These are phyloP conservation scores for Calycopis cecrops DNA, from an alignment of 1,140 invertebrate genomes.

Conservation along the genomic window DNA sequence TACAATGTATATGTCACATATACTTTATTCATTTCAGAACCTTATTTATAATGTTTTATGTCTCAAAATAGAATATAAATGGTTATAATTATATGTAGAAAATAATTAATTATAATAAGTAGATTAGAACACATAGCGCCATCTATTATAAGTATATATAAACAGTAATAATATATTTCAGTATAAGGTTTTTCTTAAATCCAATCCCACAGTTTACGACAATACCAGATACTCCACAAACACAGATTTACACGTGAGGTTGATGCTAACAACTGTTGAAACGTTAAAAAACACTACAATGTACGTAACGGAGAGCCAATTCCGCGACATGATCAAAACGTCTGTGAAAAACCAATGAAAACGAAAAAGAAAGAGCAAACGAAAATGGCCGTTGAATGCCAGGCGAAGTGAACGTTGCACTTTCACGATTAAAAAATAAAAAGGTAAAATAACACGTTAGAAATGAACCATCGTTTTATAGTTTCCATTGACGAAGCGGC, in stretches of 20 bases:
- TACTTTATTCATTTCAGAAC: no score
- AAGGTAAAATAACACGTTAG: constrained; percentile 56
- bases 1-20: no score
- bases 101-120: background rate
- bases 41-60: background rate
- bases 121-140: constrained; percentile 36
- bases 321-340: constrained; percentile 62
- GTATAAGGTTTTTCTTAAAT: constrained; percentile 1
- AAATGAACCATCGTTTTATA: constrained; percentile 63
- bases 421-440: constrained; percentile 70
- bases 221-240: background rate
- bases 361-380: constrained; percentile 65
- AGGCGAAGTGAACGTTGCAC: constrained; percentile 70
- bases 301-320: constrained; percentile 37
- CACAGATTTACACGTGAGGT: background rate
- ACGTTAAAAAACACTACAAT: constrained; percentile 27
- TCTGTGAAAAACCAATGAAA: constrained; percentile 69
- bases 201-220: background rate
- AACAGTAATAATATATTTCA: constrained; percentile 21
- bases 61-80: background rate
- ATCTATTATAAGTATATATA: constrained; percentile 52
- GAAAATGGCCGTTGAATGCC: constrained; percentile 68
- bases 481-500: constrained; percentile 43
- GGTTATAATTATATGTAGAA: background rate
- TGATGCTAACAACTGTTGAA: constrained; percentile 10